phyloP scores from a whole-genome alignment of 2,113 vertebrate genomes.

The Oncorhynchus tshawytscha region DNA sequence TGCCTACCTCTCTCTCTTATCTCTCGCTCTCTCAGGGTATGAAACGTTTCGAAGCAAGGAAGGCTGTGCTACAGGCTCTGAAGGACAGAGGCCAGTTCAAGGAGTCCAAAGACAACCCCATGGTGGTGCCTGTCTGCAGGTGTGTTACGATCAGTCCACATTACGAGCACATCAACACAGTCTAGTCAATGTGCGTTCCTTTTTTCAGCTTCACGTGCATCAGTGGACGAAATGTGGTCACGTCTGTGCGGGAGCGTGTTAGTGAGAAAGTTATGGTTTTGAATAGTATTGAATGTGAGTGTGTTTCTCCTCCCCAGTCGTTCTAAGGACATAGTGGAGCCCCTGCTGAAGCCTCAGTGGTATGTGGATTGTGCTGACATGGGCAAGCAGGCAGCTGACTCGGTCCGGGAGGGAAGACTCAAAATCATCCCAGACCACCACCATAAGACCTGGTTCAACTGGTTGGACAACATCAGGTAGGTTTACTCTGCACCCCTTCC shows the following conservation, averaged over 20 bases:
- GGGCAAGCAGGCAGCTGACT: conserved; percentile 83
- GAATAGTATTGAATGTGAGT: not conserved
- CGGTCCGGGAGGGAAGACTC: conserved; percentile 79
- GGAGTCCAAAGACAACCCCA: conserved; percentile 86
- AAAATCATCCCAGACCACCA: conserved; percentile 85
- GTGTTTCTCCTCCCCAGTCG: conserved; percentile 67
- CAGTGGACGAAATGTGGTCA: not conserved
- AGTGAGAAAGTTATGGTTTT: not conserved
- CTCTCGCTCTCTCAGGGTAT: conserved; percentile 71
- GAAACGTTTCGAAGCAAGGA: conserved; percentile 88
- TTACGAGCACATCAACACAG: too few species aligned
- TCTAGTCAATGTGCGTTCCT: too few species aligned
- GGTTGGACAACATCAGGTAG: conserved; percentile 92
- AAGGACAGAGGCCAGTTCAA: conserved; percentile 82
- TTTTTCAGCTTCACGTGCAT: too few species aligned
- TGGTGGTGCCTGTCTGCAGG: conserved; percentile 94
- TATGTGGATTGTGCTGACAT: conserved; percentile 84
- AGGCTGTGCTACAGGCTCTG: conserved; percentile 79
- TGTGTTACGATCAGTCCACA: conserved; percentile 42
- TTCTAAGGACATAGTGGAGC: conserved; percentile 91
- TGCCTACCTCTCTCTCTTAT: not conserved
- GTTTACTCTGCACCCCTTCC: not conserved
- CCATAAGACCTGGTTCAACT: conserved; percentile 86
- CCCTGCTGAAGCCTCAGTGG: conserved; percentile 89
- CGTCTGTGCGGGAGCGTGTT: not conserved